Evolutionary conservation across 1,140 invertebrate species (phyloP), one percentile per base, ranked within the genome.

Genomic region (Drosophila rufa): DNA sequence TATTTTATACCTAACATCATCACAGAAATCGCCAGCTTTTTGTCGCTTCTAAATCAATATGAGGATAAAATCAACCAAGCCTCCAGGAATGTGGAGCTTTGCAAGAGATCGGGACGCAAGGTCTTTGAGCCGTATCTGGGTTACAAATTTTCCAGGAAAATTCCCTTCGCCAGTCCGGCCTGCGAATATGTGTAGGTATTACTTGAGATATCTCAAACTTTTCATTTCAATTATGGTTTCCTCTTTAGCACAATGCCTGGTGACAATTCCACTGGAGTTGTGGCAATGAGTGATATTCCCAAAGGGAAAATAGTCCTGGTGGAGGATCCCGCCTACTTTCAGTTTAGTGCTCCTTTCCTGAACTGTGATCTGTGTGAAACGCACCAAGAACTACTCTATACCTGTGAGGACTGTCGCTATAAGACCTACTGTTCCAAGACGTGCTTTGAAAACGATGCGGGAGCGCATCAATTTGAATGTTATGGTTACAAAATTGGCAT

Each of bases 321-420:
- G 11, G 65, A 70, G 15, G 22, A 57, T 5, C 60, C 51, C 5
- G 38, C 14, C 2, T 43, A 30, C 30, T 80, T 76, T 43, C 64
- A 83, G 46, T 80, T 76, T 11, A 70, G 65, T 30, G 47, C 61
- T 5, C 76, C 81, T 11, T 83, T 83, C 30, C 27, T 62, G 1
- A 84, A 84, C 40, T 83, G 80, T 33, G 66, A 62, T 19, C 14
- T 46, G 38, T 83, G 80, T 47, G 80, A 58, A 45, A 17, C 38
- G n/a, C 58, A 80, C 36, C 50, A 59, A 45, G 57, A 80, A 33
- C n/a, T 67, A 38, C 46, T 84, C 5, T 84, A 84, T 19, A 80
- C 71, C 9, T 84, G 81, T 19, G 30, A n/a, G 11, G 15, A 50
- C 0, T 84, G 81, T 36, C 81, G 77, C 4, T 80, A 64, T 9